Evolutionary conservation across 2,888 invertebrate species (phyloP).

Genomic region (Serrognathus titanus): DNA sequence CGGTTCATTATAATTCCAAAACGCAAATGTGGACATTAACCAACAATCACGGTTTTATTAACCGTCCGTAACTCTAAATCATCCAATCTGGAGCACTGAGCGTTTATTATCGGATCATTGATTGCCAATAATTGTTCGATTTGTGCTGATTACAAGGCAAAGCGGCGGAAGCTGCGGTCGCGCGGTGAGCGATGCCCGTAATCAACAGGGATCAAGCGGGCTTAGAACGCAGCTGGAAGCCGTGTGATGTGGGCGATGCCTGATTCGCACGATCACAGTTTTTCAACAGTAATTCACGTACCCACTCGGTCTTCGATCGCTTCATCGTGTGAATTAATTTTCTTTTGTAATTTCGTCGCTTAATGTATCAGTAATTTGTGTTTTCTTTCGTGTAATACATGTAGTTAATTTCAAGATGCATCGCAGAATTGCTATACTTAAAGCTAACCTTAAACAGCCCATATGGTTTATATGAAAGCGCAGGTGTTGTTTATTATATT

Average conservation of each 20-base stretch:
- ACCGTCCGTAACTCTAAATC: slow-evolving; percentile 18
- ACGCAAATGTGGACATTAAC: not conserved
- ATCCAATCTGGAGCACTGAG: slow-evolving; percentile 16
- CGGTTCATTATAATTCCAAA: not conserved
- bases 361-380: slow-evolving; percentile 16
- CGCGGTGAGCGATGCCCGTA: slow-evolving; percentile 14
- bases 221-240: slow-evolving; percentile 15
- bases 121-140: slow-evolving; percentile 49
- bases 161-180: slow-evolving; percentile 46
- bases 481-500: slow-evolving; percentile 4
- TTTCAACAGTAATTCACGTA: slow-evolving; percentile 24
- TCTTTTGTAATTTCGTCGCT: slow-evolving; percentile 17
- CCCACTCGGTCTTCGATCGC: slow-evolving; percentile 15
- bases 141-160: slow-evolving; percentile 47
- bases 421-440: slow-evolving; percentile 13
- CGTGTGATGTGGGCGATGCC: slow-evolving; percentile 17
- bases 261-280: slow-evolving; percentile 17
- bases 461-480: not conserved
- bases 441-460: slow-evolving; percentile 2
- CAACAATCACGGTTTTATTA: slow-evolving; percentile 11
- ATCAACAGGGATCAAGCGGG: slow-evolving; percentile 17
- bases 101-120: slow-evolving; percentile 46
- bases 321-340: slow-evolving; percentile 28
- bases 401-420: slow-evolving; percentile 13
- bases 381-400: slow-evolving; percentile 19